Conservation (phyloP, 2,797 vertebrate species). For the Pogoniulus pusillus region DNA sequence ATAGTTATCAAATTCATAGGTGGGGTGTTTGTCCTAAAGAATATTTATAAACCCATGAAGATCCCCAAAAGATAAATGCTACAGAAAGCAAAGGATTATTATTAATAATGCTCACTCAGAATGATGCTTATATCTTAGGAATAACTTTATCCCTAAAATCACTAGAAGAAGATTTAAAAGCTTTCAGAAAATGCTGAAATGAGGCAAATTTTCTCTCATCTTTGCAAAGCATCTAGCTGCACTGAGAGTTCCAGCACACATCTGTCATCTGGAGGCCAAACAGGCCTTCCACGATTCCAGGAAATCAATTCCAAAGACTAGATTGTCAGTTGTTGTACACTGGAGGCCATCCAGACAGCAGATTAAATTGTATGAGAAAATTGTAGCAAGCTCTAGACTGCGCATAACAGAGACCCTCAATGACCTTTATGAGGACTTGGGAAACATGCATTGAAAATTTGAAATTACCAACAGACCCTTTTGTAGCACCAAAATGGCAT, state of each 20-base stretch:
- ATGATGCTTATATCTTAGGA: not conserved
- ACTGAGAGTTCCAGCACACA: constrained; percentile 51
- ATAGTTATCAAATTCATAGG: not conserved
- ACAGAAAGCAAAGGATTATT: constrained; percentile 1
- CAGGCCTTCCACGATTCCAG: constrained; percentile 64
- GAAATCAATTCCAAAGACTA: constrained; percentile 75
- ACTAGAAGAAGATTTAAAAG: constrained; percentile 29
- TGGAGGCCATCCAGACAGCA: constrained; percentile 68
- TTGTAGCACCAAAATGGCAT: constrained; percentile 18
- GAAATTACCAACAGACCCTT: constrained; percentile 40
- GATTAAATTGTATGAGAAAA: constrained; percentile 77
- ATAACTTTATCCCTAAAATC: constrained; percentile 26
- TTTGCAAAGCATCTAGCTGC: constrained; percentile 31
- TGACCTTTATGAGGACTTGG: constrained; percentile 56
- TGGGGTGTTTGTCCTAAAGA: not conserved
- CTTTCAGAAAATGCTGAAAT: constrained; percentile 45
- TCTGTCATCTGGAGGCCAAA: constrained; percentile 72
- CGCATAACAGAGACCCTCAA: constrained; percentile 44
- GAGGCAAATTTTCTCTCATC: constrained; percentile 40
- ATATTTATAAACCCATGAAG: not conserved
- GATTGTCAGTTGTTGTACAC: constrained; percentile 57
- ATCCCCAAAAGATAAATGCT: not conserved
- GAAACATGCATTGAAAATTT: constrained; percentile 51
- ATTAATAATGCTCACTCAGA: not conserved
- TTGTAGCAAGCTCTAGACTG: constrained; percentile 37